Conservation (phyloP, 2,113 vertebrate species). For the Oncorhynchus keta region DNA sequence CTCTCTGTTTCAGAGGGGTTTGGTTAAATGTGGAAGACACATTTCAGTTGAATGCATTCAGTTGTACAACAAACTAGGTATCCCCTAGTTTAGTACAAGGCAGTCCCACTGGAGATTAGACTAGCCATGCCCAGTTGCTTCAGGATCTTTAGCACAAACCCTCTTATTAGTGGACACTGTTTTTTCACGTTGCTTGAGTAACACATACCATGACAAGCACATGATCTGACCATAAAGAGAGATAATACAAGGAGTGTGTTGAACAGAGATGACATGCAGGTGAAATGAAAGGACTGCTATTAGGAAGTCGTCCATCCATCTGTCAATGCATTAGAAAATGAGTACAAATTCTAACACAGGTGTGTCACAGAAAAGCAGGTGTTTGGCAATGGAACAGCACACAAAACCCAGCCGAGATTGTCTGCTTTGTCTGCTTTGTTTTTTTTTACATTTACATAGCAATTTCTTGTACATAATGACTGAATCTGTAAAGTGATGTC, state of each 20-base stretch:
- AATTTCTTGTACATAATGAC: background rate
- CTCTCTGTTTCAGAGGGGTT: too few species aligned
- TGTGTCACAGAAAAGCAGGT: slow-evolving; percentile 16
- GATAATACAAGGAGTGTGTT: background rate
- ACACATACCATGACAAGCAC: background rate
- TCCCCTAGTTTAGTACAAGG: too few species aligned
- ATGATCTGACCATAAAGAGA: background rate
- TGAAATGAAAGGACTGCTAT: slow-evolving; percentile 21
- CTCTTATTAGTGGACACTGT: slow-evolving; percentile 22
- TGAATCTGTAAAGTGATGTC: too few species aligned
- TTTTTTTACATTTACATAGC: background rate
- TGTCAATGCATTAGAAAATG: slow-evolving; percentile 25
- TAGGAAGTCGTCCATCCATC: slow-evolving; percentile 8
- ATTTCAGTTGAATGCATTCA: too few species aligned
- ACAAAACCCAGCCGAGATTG: background rate
- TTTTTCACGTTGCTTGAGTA: background rate
- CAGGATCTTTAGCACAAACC: slow-evolving; percentile 11
- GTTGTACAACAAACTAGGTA: too few species aligned
- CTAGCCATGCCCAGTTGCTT: slow-evolving; percentile 35
- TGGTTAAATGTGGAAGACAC: too few species aligned
- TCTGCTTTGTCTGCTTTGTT: background rate
- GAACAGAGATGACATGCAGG: slow-evolving; percentile 21
- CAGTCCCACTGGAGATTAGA: slow-evolving; percentile 39
- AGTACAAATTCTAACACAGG: slow-evolving; percentile 32
- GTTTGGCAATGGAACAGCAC: slow-evolving; percentile 5